Conservation (phyloP, 2,797 vertebrate species). For the Sebastes jordani region DNA sequence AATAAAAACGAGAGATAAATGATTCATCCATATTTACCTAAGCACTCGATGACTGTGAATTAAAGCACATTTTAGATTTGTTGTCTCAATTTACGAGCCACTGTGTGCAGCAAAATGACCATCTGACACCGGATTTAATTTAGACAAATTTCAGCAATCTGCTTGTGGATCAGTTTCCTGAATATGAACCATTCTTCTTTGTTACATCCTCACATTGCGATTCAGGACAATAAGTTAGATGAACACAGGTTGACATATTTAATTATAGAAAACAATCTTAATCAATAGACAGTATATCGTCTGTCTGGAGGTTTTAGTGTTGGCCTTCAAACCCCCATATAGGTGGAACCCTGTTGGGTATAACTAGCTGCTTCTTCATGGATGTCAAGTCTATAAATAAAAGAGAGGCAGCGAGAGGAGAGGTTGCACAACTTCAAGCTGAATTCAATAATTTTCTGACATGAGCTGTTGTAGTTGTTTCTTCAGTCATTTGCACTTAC, state of each 20-base stretch:
- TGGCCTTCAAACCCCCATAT: background rate
- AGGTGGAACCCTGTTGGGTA: background rate
- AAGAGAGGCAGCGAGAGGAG: background rate
- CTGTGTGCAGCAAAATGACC: background rate
- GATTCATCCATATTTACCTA: background rate
- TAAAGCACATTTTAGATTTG: background rate
- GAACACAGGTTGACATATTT: background rate
- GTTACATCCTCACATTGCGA: background rate
- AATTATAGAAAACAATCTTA: background rate
- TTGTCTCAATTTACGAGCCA: background rate
- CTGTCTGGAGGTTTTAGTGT: background rate
- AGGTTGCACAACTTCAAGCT: constrained; percentile 17
- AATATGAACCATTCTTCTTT: background rate
- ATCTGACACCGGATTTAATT: background rate
- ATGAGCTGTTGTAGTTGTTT: background rate
- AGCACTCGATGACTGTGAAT: background rate
- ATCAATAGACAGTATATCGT: no score
- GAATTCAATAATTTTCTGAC: constrained; percentile 23
- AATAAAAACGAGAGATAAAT: background rate
- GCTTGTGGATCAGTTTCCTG: background rate
- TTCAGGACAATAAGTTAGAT: background rate
- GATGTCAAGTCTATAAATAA: constrained; percentile 43
- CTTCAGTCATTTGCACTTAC: constrained; percentile 8
- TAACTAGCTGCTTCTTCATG: background rate
- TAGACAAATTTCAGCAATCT: background rate